These are phyloP conservation scores for Periplaneta americana DNA, from an alignment of 1,140 invertebrate species.

Conservation along the genomic window DNA sequence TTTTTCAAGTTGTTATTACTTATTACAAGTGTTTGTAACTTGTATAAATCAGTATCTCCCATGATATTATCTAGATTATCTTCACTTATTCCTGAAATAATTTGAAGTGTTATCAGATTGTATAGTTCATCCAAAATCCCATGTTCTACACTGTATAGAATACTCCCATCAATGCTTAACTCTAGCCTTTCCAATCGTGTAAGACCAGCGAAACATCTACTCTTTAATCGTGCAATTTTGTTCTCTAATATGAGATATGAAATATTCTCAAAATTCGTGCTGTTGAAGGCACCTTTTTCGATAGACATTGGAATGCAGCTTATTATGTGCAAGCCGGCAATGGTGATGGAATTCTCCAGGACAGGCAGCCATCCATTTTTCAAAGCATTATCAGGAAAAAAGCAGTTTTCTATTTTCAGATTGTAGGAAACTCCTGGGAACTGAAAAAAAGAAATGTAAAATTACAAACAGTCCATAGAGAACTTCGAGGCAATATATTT, in stretches of 20 bases:
- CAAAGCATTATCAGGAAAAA: background rate
- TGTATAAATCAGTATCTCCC: background rate
- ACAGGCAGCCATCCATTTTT: background rate
- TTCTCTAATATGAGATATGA: background rate
- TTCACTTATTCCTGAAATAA: background rate
- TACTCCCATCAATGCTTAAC: background rate
- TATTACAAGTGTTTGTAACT: background rate
- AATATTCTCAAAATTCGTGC: background rate
- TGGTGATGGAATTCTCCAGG: background rate
- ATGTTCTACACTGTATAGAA: background rate
- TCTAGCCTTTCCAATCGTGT: background rate
- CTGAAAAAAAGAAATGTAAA: no score
- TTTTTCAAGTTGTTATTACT: background rate
- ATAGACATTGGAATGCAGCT: background rate
- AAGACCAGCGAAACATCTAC: background rate
- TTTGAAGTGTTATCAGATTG: background rate
- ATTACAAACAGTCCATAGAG: no score
- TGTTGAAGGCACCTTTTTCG: background rate
- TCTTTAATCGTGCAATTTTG: background rate
- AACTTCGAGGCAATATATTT: no score
- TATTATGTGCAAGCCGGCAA: background rate
- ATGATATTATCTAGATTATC: background rate
- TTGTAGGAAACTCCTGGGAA: background rate
- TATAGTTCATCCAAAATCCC: background rate
- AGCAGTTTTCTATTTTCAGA: background rate